These are phyloP conservation scores for Temnothorax curvispinosus DNA, from an alignment of 1,140 invertebrate species.

Conservation along the genomic window DNA sequence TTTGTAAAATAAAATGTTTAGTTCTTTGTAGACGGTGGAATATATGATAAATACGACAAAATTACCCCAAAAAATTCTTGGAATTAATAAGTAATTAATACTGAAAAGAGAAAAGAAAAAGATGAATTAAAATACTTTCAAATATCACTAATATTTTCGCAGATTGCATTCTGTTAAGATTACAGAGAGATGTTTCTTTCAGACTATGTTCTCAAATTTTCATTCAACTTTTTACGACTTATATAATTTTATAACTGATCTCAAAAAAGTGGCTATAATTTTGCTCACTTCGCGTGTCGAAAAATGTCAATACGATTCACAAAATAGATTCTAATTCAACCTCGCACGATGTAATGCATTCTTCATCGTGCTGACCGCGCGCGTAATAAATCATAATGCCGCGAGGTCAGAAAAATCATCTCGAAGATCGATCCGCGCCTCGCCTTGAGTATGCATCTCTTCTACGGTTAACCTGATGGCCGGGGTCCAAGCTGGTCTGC, in stretches of 20 bases:
- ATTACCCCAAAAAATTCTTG: background rate
- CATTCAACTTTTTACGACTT: background rate
- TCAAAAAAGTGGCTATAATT: background rate
- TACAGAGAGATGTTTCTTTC: background rate
- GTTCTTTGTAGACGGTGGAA: background rate
- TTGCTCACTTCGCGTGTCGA: background rate
- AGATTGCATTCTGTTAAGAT: background rate
- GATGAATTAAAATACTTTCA: background rate
- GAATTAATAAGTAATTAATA: background rate
- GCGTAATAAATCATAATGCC: conserved; percentile 47
- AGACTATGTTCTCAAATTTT: background rate
- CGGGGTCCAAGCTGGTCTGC: conserved; percentile 27
- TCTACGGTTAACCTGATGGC: conserved; percentile 47
- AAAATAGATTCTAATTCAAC: background rate
- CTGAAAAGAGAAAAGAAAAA: background rate
- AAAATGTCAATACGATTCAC: background rate
- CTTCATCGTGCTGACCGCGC: background rate
- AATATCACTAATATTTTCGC: background rate
- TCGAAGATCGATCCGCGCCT: conserved; percentile 45
- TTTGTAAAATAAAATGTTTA: background rate
- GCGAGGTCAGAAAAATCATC: conserved; percentile 54
- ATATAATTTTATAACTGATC: background rate
- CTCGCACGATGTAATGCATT: background rate
- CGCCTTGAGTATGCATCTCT: conserved; percentile 47
- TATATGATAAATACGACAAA: background rate